phyloP scores from a whole-genome alignment of 2,888 invertebrate species.

The Allacma fusca region DNA sequence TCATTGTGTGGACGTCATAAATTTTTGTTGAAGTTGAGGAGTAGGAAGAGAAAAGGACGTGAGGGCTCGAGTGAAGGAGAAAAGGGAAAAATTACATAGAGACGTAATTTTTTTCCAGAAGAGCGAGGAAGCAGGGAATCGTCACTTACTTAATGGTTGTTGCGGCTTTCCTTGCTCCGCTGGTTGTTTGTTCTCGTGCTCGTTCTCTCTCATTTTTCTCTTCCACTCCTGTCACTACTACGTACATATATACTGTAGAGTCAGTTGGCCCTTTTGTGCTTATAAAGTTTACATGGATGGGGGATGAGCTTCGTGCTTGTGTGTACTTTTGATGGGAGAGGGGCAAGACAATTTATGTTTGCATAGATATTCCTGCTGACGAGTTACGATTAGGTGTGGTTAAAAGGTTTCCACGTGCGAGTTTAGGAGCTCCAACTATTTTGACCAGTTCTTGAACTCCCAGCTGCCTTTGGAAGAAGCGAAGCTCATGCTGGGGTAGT shows the following conservation, averaged over 20 bases:
- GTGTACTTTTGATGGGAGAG: conserved; percentile 16
- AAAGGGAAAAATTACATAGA: conserved; percentile 1
- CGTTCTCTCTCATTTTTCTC: not conserved
- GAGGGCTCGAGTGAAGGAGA: not conserved
- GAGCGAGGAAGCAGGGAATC: conserved; percentile 26
- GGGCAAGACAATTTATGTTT: conserved; percentile 28
- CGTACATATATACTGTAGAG: no score
- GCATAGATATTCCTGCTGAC: not conserved
- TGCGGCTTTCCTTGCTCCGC: conserved; percentile 16
- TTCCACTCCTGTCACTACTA: not conserved
- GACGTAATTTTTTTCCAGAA: conserved; percentile 16
- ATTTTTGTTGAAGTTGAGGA: conserved; percentile 36
- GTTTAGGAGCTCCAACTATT: not conserved
- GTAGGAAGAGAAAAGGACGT: conserved; percentile 11
- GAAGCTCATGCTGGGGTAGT: no score
- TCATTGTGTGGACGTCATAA: conserved; percentile 41
- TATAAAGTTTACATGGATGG: conserved; percentile 1
- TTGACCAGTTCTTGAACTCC: no score
- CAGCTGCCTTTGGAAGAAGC: no score
- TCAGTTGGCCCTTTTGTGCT: no score
- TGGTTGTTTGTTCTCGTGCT: not conserved
- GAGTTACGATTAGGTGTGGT: conserved; percentile 25
- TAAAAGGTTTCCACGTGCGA: not conserved
- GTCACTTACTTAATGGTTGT: conserved; percentile 27
- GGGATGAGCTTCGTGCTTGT: conserved; percentile 23